phyloP scores from a whole-genome alignment of 2,888 invertebrate species.

The Subacronicta megacephala region DNA sequence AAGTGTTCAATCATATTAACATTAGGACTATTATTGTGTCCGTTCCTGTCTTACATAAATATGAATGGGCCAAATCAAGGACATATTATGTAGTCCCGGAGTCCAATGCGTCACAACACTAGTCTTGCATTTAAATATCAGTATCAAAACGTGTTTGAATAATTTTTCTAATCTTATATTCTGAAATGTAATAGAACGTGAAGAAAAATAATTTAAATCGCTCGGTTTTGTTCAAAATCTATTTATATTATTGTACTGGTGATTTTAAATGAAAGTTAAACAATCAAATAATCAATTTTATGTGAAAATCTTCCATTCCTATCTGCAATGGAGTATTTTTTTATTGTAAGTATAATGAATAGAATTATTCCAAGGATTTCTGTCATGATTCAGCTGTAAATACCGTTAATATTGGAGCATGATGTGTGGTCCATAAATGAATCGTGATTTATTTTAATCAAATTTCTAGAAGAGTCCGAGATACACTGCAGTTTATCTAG shows the following conservation, averaged over 20 bases:
- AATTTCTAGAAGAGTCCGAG: conserved; percentile 26
- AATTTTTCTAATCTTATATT: conserved; percentile 35
- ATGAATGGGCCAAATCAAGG: conserved; percentile 73
- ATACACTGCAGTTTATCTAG: conserved; percentile 5
- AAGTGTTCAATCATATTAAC: conserved; percentile 40
- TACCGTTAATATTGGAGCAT: conserved; percentile 7
- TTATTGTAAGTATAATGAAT: conserved; percentile 24
- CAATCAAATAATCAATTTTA: conserved; percentile 20
- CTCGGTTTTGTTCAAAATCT: conserved; percentile 14
- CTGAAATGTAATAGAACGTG: conserved; percentile 27
- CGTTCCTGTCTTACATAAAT: conserved; percentile 69
- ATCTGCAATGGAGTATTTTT: conserved; percentile 23
- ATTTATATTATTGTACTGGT: conserved; percentile 4
- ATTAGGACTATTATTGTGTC: conserved; percentile 35
- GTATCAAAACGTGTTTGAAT: conserved; percentile 48
- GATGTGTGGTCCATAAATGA: conserved; percentile 24
- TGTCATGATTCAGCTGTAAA: conserved; percentile 8
- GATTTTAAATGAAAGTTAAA: conserved; percentile 29
- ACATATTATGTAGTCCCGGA: conserved; percentile 65
- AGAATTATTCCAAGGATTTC: conserved; percentile 9
- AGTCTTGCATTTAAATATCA: conserved; percentile 58
- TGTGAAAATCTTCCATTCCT: conserved; percentile 36
- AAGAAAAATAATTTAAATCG: conserved; percentile 12
- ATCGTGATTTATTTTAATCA: conserved; percentile 18
- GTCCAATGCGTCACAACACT: conserved; percentile 61